Evolutionary conservation across 1,140 invertebrate genomes (phyloP).

Genomic region (Drosophila tsacasi): DNA sequence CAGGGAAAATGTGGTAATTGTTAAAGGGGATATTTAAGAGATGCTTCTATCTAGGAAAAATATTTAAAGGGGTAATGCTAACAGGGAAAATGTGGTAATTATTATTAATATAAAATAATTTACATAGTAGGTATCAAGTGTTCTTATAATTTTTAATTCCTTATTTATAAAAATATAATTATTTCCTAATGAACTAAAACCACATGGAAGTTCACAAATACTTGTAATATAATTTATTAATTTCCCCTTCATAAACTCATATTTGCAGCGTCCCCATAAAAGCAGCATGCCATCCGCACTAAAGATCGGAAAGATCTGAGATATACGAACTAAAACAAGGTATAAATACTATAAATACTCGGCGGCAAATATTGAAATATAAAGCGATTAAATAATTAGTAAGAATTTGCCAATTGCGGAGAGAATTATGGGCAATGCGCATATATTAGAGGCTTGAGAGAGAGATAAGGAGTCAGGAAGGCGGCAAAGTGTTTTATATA

Average conservation of each 20-base stretch:
- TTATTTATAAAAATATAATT: neutral
- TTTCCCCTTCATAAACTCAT: neutral
- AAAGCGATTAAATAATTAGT: slow-evolving; percentile 75
- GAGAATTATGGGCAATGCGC: slow-evolving; percentile 41
- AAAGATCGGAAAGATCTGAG: slow-evolving; percentile 36
- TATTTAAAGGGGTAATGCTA: neutral
- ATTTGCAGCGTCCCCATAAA: slow-evolving; percentile 14
- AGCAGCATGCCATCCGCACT: slow-evolving; percentile 16
- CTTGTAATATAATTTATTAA: neutral
- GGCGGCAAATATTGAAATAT: slow-evolving; percentile 42
- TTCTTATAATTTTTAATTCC: neutral
- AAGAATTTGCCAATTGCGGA: slow-evolving; percentile 72
- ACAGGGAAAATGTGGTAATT: neutral
- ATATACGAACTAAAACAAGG: slow-evolving; percentile 59
- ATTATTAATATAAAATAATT: no score
- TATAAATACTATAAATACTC: slow-evolving; percentile 42
- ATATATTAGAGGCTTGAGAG: slow-evolving; percentile 32
- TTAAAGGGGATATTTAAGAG: no score
- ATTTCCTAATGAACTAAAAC: neutral
- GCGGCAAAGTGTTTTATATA: slow-evolving; percentile 61
- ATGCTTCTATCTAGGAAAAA: neutral
- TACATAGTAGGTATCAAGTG: no score
- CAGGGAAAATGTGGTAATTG: no score
- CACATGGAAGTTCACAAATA: neutral
- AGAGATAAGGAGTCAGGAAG: slow-evolving; percentile 79